Percentiles rank a stretch among this genome's conserved stretches.
Conservation (phyloP, 2,888 invertebrate species). For the Drosophila basisetae region DNA sequence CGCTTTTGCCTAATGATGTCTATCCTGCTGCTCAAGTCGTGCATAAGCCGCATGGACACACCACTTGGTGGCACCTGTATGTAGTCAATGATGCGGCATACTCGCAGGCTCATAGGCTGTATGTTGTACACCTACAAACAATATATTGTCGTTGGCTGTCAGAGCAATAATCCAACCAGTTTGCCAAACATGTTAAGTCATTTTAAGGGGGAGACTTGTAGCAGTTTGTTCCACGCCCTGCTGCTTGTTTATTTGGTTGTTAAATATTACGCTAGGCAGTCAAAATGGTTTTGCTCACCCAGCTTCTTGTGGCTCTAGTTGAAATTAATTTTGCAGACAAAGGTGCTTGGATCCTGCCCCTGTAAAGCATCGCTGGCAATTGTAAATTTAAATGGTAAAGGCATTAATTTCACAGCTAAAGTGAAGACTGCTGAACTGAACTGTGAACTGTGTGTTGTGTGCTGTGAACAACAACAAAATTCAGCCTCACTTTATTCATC, state of each 20-base stretch:
- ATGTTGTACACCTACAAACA: background rate
- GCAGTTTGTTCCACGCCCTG: conserved; percentile 25
- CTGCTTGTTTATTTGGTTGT: conserved; percentile 35
- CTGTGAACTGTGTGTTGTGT: background rate
- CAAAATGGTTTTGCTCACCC: conserved; percentile 44
- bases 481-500: conserved; percentile 21
- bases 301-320: conserved; percentile 55
- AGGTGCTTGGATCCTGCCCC: conserved; percentile 4
- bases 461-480: background rate
- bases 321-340: conserved; percentile 68
- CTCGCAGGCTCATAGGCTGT: background rate
- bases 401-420: conserved; percentile 18
- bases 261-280: conserved; percentile 66
- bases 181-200: conserved; percentile 74
- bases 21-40: conserved; percentile 51
- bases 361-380: conserved; percentile 1
- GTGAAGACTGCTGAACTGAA: background rate
- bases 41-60: conserved; percentile 45
- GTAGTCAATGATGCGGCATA: conserved; percentile 49
- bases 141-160: conserved; percentile 58
- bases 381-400: conserved; percentile 18
- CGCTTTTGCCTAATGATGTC: conserved; percentile 66
- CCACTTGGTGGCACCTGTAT: conserved; percentile 41
- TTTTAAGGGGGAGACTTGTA: conserved; percentile 36
- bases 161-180: conserved; percentile 67